Percentiles rank a stretch among this genome's conserved stretches.
Conservation (phyloP, 1,140 invertebrate genomes). For the Ectropis grisescens region DNA sequence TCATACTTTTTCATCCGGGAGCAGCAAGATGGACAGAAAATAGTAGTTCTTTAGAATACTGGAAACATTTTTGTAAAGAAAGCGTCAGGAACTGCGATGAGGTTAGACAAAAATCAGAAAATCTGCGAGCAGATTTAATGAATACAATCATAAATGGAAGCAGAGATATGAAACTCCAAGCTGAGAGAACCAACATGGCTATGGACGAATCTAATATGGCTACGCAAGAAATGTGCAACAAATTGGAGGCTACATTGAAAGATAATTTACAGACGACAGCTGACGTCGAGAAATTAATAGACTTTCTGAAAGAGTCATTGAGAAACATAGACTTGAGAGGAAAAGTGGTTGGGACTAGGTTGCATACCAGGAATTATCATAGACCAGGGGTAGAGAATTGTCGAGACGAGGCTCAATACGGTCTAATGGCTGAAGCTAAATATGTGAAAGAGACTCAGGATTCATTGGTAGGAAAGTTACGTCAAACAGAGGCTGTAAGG, state of each 20-base stretch:
- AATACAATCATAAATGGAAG: constrained; percentile 74
- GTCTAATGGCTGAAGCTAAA: constrained; percentile 56
- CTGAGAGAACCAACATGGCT: constrained; percentile 78
- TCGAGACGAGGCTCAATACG: constrained; percentile 77
- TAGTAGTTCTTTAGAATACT: constrained; percentile 77
- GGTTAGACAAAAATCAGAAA: constrained; percentile 72
- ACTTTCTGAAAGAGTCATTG: constrained; percentile 72
- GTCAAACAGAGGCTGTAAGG: constrained; percentile 73
- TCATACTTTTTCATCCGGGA: constrained; percentile 76
- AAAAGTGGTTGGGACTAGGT: constrained; percentile 81
- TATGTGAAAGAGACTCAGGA: constrained; percentile 35
- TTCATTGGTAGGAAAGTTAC: constrained; percentile 65
- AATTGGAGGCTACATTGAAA: constrained; percentile 76
- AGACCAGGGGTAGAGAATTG: constrained; percentile 79
- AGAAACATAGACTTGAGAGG: constrained; percentile 75
- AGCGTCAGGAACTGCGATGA: constrained; percentile 74
- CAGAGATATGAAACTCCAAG: constrained; percentile 79
- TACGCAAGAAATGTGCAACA: constrained; percentile 73
- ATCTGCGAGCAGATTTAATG: constrained; percentile 73
- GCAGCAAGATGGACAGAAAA: constrained; percentile 78
- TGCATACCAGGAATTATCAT: constrained; percentile 75
- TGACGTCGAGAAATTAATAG: constrained; percentile 77
- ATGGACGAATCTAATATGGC: constrained; percentile 74
- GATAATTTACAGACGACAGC: constrained; percentile 73
- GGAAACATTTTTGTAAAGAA: constrained; percentile 78